A percentile compares a stretch with the other conserved stretches of the same genome.
Conservation (phyloP, 1,140 invertebrate species). For the Dinoponera quadriceps region DNA sequence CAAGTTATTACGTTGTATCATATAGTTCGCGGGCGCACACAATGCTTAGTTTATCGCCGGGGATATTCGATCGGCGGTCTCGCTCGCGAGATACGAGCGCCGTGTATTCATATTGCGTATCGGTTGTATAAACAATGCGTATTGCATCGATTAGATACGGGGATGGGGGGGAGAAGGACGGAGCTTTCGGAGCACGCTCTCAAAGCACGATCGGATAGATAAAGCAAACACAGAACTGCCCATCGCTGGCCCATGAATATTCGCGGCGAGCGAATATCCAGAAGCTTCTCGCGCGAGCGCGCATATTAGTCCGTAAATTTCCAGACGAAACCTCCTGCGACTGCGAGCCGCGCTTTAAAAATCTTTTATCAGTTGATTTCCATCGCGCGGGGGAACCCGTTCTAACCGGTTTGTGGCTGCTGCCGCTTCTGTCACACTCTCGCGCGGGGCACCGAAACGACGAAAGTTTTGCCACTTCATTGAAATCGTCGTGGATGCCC, state of each 20-base stretch:
- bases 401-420: conserved; percentile 16
- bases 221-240: conserved; percentile 10
- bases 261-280: conserved; percentile 32
- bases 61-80: conserved; percentile 2
- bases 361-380: conserved; percentile 16
- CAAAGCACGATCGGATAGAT: conserved; percentile 44
- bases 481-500: neutral
- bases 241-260: conserved; percentile 26
- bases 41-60: neutral
- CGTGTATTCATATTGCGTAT: conserved; percentile 36
- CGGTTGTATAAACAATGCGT: conserved; percentile 44
- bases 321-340: too few relatives aligned
- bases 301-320: conserved; percentile 17
- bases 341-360: neutral
- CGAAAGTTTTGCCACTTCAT: neutral
- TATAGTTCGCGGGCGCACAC: neutral
- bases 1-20: neutral
- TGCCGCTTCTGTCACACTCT: neutral
- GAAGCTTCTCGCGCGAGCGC: neutral
- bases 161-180: neutral
- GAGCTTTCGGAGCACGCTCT: conserved; percentile 32
- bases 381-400: conserved; percentile 6
- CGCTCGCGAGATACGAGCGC: conserved; percentile 17
- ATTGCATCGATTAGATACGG: conserved; percentile 51
- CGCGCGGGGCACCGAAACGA: neutral